phyloP scores from a whole-genome alignment of 2,888 invertebrate species.

The Polydrusus tereticollis region DNA sequence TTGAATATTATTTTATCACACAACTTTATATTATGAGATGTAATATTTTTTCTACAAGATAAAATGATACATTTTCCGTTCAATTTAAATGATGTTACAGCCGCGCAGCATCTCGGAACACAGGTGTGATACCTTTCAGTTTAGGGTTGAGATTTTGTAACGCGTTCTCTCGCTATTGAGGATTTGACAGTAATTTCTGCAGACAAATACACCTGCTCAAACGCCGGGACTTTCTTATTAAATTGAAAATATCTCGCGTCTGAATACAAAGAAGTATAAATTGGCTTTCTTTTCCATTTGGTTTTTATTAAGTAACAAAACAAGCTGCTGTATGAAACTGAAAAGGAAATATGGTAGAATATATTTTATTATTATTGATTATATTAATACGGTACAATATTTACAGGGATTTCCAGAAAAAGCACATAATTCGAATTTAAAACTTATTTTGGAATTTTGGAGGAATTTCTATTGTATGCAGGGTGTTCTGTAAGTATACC shows the following conservation, averaged over 20 bases:
- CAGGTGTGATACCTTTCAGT: conserved; percentile 38
- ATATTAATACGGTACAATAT: too few relatives aligned
- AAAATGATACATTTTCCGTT: conserved; percentile 11
- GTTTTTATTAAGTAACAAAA: conserved; percentile 18
- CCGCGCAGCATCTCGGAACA: conserved; percentile 16
- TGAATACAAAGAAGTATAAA: conserved; percentile 29
- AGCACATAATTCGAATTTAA: too few relatives aligned
- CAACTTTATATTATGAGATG: too few relatives aligned
- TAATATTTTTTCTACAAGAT: neutral
- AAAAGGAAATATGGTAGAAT: neutral
- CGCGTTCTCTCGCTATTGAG: conserved; percentile 38
- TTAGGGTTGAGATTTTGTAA: conserved; percentile 38
- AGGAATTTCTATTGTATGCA: too few relatives aligned
- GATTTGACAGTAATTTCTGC: conserved; percentile 41
- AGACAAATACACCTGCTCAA: conserved; percentile 33
- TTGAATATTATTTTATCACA: too few relatives aligned
- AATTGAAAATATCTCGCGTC: conserved; percentile 28
- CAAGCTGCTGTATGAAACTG: neutral
- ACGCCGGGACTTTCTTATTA: conserved; percentile 19
- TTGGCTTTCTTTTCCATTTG: conserved; percentile 10
- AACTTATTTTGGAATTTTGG: too few relatives aligned
- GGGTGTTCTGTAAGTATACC: too few relatives aligned
- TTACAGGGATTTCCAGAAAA: too few relatives aligned
- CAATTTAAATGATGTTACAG: conserved; percentile 21
- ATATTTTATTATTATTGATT: neutral